phyloP scores from a whole-genome alignment of 2,888 invertebrate species.

The Clanis bilineata region DNA sequence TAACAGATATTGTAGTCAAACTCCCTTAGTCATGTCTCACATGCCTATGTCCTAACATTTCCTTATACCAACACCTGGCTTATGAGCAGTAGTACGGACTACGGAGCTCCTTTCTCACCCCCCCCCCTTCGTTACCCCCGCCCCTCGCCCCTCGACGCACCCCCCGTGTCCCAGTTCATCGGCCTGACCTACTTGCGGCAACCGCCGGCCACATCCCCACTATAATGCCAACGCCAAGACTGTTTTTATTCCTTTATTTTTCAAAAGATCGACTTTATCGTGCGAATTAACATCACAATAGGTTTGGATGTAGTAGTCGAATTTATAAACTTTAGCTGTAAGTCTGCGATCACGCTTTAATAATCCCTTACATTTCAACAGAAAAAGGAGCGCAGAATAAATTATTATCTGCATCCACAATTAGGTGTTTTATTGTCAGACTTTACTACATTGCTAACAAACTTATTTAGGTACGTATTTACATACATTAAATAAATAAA shows the following conservation, averaged over 20 bases:
- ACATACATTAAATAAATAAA: too few relatives aligned
- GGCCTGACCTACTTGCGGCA: slow-evolving; percentile 50
- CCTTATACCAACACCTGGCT: slow-evolving; percentile 9
- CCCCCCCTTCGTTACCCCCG: slow-evolving; percentile 9
- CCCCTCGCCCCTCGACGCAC: slow-evolving; percentile 16
- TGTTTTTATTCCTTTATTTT: not conserved
- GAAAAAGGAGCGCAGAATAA: too few relatives aligned
- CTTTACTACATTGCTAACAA: too few relatives aligned
- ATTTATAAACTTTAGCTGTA: not conserved
- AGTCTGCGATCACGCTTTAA: too few relatives aligned
- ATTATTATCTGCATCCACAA: too few relatives aligned
- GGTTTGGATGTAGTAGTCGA: not conserved
- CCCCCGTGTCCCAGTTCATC: slow-evolving; percentile 51
- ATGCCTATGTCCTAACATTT: not conserved
- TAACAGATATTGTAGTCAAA: not conserved
- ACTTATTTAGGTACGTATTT: too few relatives aligned
- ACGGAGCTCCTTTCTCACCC: not conserved
- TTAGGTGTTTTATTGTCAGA: too few relatives aligned
- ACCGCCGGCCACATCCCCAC: slow-evolving; percentile 21
- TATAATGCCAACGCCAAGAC: not conserved
- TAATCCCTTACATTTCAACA: too few relatives aligned
- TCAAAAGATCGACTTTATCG: not conserved
- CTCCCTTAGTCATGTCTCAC: not conserved
- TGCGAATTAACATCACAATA: not conserved
- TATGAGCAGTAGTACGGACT: not conserved